These are phyloP conservation scores for Hippocampus kuda DNA, from an alignment of 2,797 vertebrate genomes.

Conservation along the genomic window DNA sequence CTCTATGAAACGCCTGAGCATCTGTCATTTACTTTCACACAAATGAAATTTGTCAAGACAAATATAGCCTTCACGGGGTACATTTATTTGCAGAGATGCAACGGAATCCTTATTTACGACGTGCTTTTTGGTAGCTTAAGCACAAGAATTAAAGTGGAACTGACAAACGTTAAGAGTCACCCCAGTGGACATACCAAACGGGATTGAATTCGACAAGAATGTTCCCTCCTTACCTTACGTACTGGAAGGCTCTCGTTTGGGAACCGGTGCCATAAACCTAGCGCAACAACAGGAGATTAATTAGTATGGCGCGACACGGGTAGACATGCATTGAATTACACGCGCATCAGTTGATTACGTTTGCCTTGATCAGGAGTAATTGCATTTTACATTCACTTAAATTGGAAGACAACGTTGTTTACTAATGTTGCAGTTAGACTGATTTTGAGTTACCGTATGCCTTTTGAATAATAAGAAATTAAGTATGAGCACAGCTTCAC, in stretches of 20 bases:
- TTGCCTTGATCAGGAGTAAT: background rate
- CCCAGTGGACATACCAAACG: background rate
- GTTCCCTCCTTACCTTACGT: constrained; percentile 77
- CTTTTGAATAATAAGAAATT: background rate
- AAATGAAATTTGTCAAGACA: background rate
- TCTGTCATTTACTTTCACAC: constrained; percentile 1
- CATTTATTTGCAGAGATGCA: background rate
- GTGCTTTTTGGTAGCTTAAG: background rate
- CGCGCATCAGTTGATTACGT: background rate
- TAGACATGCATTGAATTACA: background rate
- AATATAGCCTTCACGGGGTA: background rate
- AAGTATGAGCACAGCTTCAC: background rate
- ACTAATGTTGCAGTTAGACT: background rate
- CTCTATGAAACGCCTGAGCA: constrained; percentile 5
- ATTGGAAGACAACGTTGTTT: background rate
- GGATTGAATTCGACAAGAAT: background rate
- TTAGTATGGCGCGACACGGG: background rate
- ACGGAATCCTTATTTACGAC: background rate
- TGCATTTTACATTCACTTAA: background rate
- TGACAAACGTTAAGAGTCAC: background rate
- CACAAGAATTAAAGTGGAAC: background rate
- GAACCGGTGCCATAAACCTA: constrained; percentile 94
- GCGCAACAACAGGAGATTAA: constrained; percentile 7
- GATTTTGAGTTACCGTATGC: background rate
- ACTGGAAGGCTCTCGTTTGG: constrained; percentile 96